Conservation (phyloP, 1,140 invertebrate species). For the Propsilocerus akamusi region DNA sequence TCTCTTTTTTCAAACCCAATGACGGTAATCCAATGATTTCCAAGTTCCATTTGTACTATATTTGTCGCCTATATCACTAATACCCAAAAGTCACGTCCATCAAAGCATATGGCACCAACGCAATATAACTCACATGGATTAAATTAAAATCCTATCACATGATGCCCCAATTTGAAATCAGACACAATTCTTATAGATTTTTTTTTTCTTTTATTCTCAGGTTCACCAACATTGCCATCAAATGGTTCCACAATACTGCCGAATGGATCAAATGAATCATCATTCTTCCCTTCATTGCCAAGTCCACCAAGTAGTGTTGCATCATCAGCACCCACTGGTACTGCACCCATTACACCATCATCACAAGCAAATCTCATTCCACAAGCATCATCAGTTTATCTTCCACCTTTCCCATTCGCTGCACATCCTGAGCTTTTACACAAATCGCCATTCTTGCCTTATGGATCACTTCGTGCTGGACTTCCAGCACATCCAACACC, state of each 20-base stretch:
- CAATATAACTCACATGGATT: background rate
- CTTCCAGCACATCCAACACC: slow-evolving; percentile 18
- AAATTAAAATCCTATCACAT: slow-evolving; percentile 6
- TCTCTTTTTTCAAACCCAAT: too few relatives aligned
- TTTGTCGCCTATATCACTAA: too few relatives aligned
- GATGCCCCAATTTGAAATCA: too few relatives aligned
- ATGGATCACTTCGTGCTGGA: slow-evolving; percentile 27
- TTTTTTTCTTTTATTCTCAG: slow-evolving; percentile 14
- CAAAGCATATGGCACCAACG: background rate
- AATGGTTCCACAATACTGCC: slow-evolving; percentile 15
- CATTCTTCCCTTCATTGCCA: slow-evolving; percentile 17
- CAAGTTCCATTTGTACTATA: too few relatives aligned
- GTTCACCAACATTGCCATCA: slow-evolving; percentile 20
- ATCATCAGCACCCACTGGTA: slow-evolving; percentile 16
- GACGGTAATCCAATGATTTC: too few relatives aligned
- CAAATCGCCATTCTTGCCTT: slow-evolving; percentile 20
- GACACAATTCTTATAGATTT: slow-evolving; percentile 7
- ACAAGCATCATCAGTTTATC: slow-evolving; percentile 11
- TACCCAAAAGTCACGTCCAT: slow-evolving; percentile 2
- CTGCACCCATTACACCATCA: slow-evolving; percentile 13
- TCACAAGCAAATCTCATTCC: slow-evolving; percentile 11
- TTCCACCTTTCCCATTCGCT: slow-evolving; percentile 29
- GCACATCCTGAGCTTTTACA: slow-evolving; percentile 10
- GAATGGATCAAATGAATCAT: slow-evolving; percentile 9
- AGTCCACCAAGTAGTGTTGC: slow-evolving; percentile 19